Percentiles rank a stretch among this genome's conserved stretches.
Conservation (phyloP, 2,888 invertebrate species). For the Eupithecia exiguata region DNA sequence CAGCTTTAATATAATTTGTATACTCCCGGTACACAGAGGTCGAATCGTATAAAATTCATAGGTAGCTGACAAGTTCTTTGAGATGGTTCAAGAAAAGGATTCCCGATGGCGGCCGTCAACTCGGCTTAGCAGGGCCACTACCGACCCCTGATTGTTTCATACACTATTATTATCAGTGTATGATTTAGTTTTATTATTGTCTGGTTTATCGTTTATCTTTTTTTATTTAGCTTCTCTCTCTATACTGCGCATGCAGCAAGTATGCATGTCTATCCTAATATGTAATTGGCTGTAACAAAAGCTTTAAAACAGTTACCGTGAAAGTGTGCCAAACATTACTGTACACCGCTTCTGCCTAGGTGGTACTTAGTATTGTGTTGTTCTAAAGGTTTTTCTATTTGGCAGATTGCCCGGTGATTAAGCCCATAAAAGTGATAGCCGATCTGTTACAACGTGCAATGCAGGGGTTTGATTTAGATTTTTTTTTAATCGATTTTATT, state of each 20-base stretch:
- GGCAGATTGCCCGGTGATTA: slow-evolving; percentile 31
- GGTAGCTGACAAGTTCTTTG: too few species aligned
- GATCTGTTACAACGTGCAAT: slow-evolving; percentile 22
- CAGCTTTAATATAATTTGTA: neutral
- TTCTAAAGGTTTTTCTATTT: slow-evolving; percentile 15
- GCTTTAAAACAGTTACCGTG: neutral
- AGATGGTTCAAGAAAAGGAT: too few species aligned
- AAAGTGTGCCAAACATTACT: neutral
- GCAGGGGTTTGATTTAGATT: neutral
- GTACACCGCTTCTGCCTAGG: neutral
- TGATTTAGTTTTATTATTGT: neutral
- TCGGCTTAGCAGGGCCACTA: too few species aligned
- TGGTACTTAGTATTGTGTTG: neutral
- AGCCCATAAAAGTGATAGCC: slow-evolving; percentile 33
- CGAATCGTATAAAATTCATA: neutral
- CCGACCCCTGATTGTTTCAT: too few species aligned
- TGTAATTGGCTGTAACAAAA: neutral
- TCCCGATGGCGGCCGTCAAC: too few species aligned
- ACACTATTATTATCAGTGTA: neutral
- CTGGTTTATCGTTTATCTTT: neutral
- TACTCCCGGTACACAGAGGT: too few species aligned
- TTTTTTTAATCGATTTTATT: neutral
- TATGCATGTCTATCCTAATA: neutral
- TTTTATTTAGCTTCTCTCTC: neutral
- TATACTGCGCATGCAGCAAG: neutral